Percentiles rank a stretch among this genome's conserved stretches.
phyloP scores from a whole-genome alignment of 2,888 invertebrate genomes.

The Pomacea canaliculata region DNA sequence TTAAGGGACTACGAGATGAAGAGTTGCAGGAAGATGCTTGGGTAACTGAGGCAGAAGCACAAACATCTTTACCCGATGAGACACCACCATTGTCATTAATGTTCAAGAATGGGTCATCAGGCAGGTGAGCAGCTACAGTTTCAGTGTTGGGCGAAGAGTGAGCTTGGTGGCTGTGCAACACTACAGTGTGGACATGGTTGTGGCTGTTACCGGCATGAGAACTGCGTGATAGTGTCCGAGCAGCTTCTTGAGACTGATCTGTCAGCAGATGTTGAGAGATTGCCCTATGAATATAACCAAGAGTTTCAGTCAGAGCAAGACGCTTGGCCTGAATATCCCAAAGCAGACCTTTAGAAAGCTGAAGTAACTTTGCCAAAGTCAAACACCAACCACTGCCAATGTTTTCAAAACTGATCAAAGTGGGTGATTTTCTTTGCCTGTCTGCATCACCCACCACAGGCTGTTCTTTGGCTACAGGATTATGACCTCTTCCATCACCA shows the following conservation, averaged over 20 bases:
- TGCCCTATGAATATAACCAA: conserved; percentile 60
- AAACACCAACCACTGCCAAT: conserved; percentile 7
- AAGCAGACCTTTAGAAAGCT: conserved; percentile 52
- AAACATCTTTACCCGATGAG: background rate
- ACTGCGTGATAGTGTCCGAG: conserved; percentile 16
- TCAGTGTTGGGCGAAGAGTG: background rate
- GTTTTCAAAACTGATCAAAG: background rate
- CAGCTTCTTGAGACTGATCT: conserved; percentile 35
- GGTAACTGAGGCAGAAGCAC: background rate
- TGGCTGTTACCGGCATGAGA: background rate
- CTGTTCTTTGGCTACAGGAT: too few relatives aligned
- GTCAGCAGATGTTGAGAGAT: conserved; percentile 58
- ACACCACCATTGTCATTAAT: background rate
- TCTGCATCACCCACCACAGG: background rate
- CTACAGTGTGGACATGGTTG: background rate
- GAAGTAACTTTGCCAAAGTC: conserved; percentile 39
- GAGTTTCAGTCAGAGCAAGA: conserved; percentile 57
- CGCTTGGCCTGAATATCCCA: conserved; percentile 63
- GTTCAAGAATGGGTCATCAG: conserved; percentile 14
- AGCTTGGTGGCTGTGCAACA: background rate
- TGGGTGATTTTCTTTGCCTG: background rate
- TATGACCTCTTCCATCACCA: background rate
- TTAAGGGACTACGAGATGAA: background rate
- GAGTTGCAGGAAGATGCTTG: background rate
- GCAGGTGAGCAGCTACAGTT: conserved; percentile 18